Evolutionary conservation across 37 sponge, comb jelly and placozoan species (phyloP), one percentile per base, ranked within the genome.

Genomic region (Halisarca cf. caerulea): DNA sequence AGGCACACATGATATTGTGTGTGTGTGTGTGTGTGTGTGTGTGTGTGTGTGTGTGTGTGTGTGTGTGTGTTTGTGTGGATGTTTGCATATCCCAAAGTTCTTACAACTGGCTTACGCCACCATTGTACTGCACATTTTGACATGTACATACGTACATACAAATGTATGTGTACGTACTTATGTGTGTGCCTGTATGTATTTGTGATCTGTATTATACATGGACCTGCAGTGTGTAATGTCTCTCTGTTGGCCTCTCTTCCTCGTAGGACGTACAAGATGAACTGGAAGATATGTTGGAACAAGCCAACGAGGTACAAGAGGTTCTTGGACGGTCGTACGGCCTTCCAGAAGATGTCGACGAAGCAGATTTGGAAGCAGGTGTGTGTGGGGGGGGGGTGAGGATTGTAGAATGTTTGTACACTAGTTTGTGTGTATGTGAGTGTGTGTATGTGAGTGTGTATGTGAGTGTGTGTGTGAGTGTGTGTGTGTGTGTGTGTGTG

Each of bases 291-390:
- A 99, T 99, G 99, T 60, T 99, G 89, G 99, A 99, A 43, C 86
- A 82, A 66, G 96, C 99, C n/a, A 89, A 91, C 66, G 99, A 99
- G 83, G 89, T 99, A 37, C 93, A 92, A 82, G 99, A 99, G 59
- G 80, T 85, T 0, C 84, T 96, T 73, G 97, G 99, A 0, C 86
- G 94, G 32, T 74, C 93, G 0, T 99, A 99, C 60, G 99, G 99
- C 0, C 91, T 96, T 30, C 97, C 97, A n/a, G 99, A 99, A 24
- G 97, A 94, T 72, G 84, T 96, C 28, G 99, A 99, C 82, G 99
- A 98, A 59, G 99, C 92, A 44, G 99, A 99, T 79, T 84, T 99
- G 23, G 99, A 96, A 84, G 99, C 99, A 51, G 96, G 96, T 96
- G 27, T 3, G 86, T n/a, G n/a, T n/a, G n/a, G n/a, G n/a, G n/a